phyloP scores from a whole-genome alignment of 2,888 invertebrate species.

The Ochropacha duplaris region DNA sequence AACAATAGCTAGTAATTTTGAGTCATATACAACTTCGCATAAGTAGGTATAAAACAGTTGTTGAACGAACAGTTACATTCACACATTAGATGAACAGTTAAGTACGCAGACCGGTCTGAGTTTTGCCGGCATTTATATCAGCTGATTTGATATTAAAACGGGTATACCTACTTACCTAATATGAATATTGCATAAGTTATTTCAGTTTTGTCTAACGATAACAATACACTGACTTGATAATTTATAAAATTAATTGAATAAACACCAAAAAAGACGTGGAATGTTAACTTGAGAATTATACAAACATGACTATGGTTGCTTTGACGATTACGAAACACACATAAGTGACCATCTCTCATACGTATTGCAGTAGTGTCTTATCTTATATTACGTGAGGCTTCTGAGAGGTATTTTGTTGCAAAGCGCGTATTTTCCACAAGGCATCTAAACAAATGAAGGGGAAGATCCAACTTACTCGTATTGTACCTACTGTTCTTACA shows the following conservation, averaged over 20 bases:
- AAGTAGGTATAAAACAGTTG: slow-evolving; percentile 23
- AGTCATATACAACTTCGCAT: slow-evolving; percentile 18
- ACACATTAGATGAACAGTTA: slow-evolving; percentile 40
- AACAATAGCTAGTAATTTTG: slow-evolving; percentile 27
- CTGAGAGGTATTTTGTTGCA: slow-evolving; percentile 18
- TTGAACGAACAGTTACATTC: slow-evolving; percentile 19
- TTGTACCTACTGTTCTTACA: slow-evolving; percentile 4
- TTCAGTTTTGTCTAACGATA: too few relatives aligned
- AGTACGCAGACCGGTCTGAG: slow-evolving; percentile 30
- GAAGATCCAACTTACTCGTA: slow-evolving; percentile 15
- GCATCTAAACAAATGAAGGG: slow-evolving; percentile 21
- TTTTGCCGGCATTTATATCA: slow-evolving; percentile 35
- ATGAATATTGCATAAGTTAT: too few relatives aligned
- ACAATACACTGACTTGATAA: background rate
- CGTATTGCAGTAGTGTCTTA: background rate
- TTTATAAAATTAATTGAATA: background rate
- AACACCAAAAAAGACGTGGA: background rate
- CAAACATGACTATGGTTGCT: background rate
- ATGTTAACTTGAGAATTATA: background rate
- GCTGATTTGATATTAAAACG: slow-evolving; percentile 38
- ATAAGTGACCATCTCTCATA: background rate
- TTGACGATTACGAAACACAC: background rate
- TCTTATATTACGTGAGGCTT: slow-evolving; percentile 33
- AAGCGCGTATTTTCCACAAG: slow-evolving; percentile 42
- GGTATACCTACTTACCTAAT: too few relatives aligned